These are phyloP conservation scores for Margarornis squamiger DNA, from an alignment of 2,797 vertebrate species.

Conservation along the genomic window DNA sequence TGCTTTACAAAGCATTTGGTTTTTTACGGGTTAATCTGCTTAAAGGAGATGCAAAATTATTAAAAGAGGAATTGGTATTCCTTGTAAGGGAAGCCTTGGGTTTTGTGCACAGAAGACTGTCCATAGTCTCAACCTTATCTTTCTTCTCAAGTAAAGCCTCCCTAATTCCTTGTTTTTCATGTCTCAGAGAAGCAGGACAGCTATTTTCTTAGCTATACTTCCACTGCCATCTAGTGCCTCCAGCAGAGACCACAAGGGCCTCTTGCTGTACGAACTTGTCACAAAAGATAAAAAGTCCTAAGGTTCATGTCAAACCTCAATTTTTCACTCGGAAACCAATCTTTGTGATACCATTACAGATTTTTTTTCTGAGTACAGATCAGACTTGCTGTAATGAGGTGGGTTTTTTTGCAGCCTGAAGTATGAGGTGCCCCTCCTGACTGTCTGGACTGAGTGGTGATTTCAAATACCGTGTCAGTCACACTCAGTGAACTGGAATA, in stretches of 20 bases:
- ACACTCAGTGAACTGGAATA: conserved; percentile 52
- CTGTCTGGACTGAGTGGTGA: not conserved
- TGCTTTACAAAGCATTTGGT: not conserved
- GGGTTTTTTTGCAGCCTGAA: not conserved
- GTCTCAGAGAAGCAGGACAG: not conserved
- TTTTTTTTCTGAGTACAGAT: conserved; percentile 28
- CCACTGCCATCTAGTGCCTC: conserved; percentile 75
- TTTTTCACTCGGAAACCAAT: conserved; percentile 68
- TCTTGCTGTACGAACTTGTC: not conserved
- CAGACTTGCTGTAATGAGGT: conserved; percentile 53
- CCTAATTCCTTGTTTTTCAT: not conserved
- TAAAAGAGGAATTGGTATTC: conserved; percentile 19
- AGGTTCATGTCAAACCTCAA: conserved; percentile 29
- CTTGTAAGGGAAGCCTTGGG: not conserved
- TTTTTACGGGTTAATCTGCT: conserved; percentile 25
- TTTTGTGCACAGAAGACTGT: not conserved
- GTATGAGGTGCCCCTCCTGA: conserved; percentile 1
- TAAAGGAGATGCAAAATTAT: conserved; percentile 52
- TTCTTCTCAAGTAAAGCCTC: conserved; percentile 23
- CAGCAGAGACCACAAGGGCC: not conserved
- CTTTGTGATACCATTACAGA: conserved; percentile 55
- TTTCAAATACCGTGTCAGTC: conserved; percentile 53
- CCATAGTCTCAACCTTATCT: not conserved
- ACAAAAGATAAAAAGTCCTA: conserved; percentile 32
- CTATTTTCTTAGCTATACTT: not conserved